Evolutionary conservation across 2,113 vertebrate genomes (phyloP), one percentile per base, ranked within the genome.

Genomic region (Bungarus multicinctus): DNA sequence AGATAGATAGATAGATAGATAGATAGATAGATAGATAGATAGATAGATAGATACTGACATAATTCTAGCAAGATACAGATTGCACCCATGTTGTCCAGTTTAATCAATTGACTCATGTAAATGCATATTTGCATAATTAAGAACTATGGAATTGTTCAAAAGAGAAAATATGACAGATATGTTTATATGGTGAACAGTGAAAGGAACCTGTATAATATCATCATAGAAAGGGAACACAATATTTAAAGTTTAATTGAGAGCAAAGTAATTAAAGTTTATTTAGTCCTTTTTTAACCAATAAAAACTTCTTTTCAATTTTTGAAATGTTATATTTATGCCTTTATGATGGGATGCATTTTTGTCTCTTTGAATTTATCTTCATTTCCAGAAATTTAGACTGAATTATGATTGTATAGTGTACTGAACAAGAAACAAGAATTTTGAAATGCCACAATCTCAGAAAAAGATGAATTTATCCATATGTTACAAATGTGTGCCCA

Each of bases 141-240:
- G 10, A 27, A 2, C 4, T 91, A 30, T 5, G 53, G 54, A 89
- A 90, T 2, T 20, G 25, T n/a, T 58, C 1, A 2, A 64, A 93
- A 92, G 45, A 74, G 25, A 90, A 57, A 47, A 23, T 6, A 39
- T 0, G 53, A 45, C 30, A 47, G 50, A 85, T 92, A 8, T 9
- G 5, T n/a, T 90, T 92, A 92, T 58, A 87, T 12, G 89, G 25
- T 85, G 47, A 93, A 92, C 2, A 4, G 45, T 92, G 86, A 88
- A 88, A 3, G 45, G 25, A 91, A 52, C 30, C 3, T 25, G 60
- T 60, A 87, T 50, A 30, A 34, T 64, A 69, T 25, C 22, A 69
- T 43, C 11, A 16, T 34, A 54, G 39, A 23, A 30, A 50, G 39
- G 14, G n/a, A 50, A 25, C 60, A 69, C n/a, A 2, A 69, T 69